Conservation (phyloP, 2,113 vertebrate species). For the Martes martes region DNA sequence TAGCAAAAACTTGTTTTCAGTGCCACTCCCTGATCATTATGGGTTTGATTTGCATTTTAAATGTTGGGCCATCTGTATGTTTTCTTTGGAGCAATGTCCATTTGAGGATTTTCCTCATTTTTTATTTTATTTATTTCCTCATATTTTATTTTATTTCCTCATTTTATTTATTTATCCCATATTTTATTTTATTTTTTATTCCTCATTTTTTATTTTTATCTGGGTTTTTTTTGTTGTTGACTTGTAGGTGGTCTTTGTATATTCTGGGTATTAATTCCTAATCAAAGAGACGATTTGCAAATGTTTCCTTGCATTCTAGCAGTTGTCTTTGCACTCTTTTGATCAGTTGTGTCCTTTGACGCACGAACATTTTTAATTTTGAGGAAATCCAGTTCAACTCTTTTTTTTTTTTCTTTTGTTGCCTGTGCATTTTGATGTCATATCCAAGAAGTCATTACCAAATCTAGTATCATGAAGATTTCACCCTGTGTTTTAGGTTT, state of each 20-base stretch:
- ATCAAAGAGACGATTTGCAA: not conserved
- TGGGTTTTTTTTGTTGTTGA: not conserved
- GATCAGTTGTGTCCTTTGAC: not conserved
- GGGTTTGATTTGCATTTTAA: not conserved
- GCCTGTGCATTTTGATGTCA: not conserved
- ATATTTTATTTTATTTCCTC: too few species aligned
- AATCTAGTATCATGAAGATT: not conserved
- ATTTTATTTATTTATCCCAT: too few species aligned
- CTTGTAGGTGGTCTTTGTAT: not conserved
- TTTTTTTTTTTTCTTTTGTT: not conserved
- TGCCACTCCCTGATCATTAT: conserved; percentile 60
- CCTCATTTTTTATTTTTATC: not conserved
- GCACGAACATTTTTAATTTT: not conserved
- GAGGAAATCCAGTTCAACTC: not conserved
- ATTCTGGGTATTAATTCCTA: not conserved
- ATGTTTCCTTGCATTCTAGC: not conserved
- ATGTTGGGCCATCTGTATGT: not conserved
- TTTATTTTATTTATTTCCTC: not conserved
- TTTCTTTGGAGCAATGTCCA: not conserved
- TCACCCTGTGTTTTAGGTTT: not conserved
- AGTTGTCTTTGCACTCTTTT: not conserved
- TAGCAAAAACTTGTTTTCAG: conserved; percentile 74
- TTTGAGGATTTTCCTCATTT: not conserved
- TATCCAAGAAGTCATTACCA: not conserved
- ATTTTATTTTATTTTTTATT: not conserved